Evolutionary conservation across 2,888 invertebrate genomes (phyloP).

Genomic region (Eutolmus rufibarbis): DNA sequence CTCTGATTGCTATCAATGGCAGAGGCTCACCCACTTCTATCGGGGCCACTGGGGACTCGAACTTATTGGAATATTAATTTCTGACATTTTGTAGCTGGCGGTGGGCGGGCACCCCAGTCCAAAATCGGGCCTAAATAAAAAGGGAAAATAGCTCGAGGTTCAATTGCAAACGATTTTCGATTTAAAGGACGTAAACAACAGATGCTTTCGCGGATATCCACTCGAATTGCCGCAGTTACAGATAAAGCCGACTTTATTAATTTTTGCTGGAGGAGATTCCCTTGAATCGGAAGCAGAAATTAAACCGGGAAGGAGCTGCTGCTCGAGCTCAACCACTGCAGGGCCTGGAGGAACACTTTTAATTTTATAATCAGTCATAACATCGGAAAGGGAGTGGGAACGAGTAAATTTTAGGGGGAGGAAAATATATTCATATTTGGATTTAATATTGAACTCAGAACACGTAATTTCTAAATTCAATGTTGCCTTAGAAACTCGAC

Average conservation of each 20-base stretch:
- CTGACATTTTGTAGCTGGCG: not conserved
- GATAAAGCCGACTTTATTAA: not conserved
- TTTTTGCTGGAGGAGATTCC: not conserved
- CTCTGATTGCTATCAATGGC: slow-evolving; percentile 40
- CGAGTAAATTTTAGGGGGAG: not conserved
- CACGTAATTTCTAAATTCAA: not conserved
- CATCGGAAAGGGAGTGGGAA: not conserved
- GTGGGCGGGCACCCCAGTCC: not conserved
- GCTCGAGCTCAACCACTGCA: not conserved
- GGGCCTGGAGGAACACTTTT: not conserved
- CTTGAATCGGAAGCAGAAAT: not conserved
- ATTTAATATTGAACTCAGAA: not conserved
- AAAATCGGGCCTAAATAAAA: not conserved
- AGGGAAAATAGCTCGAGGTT: not conserved
- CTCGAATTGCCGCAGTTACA: slow-evolving; percentile 7
- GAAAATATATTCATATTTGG: not conserved
- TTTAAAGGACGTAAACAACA: slow-evolving; percentile 24
- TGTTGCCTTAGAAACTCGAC: not conserved
- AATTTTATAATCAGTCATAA: not conserved
- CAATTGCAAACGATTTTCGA: slow-evolving; percentile 10
- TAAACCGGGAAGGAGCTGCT: not conserved
- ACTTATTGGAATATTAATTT: slow-evolving; percentile 39
- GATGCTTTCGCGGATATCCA: slow-evolving; percentile 7
- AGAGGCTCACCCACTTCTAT: not conserved
- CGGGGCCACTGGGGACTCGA: not conserved